Evolutionary conservation across 1,140 invertebrate species (phyloP).

Genomic region (Pararge aegeria): DNA sequence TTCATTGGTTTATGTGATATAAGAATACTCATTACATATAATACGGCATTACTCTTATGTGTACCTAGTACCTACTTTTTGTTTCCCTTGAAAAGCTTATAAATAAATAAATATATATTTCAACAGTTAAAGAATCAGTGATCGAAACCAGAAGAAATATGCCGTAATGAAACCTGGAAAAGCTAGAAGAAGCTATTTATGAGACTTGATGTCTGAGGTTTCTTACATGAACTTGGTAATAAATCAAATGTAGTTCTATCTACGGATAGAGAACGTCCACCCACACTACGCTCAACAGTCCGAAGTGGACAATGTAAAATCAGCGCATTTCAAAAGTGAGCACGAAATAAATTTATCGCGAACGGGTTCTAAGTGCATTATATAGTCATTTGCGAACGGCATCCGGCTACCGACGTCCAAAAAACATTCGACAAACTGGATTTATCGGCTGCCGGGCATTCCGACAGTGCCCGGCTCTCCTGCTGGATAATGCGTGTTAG

Average conservation of each 20-base stretch:
- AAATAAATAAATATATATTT: too few relatives aligned
- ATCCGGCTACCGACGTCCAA: constrained; percentile 32
- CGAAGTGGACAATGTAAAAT: constrained; percentile 8
- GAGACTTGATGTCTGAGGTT: too few relatives aligned
- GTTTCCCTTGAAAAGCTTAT: too few relatives aligned
- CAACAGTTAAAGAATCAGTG: too few relatives aligned
- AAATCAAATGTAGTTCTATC: neutral
- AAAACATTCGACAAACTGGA: constrained; percentile 37
- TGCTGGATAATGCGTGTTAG: neutral
- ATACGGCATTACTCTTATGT: too few relatives aligned
- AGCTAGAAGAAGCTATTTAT: too few relatives aligned
- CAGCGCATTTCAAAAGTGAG: constrained; percentile 7
- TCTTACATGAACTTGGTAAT: neutral
- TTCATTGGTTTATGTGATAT: too few relatives aligned
- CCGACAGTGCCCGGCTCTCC: constrained; percentile 17
- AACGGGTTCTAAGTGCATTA: constrained; percentile 36
- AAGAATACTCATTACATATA: too few relatives aligned
- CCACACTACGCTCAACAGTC: neutral
- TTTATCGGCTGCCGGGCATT: constrained; percentile 31
- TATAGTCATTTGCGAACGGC: constrained; percentile 40
- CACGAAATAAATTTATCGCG: constrained; percentile 28
- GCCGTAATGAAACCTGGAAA: too few relatives aligned
- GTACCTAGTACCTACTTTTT: too few relatives aligned
- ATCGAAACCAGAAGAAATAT: too few relatives aligned
- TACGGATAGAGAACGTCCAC: neutral